phyloP scores from a whole-genome alignment of 2,113 vertebrate species.

The Coptodon rendalli region DNA sequence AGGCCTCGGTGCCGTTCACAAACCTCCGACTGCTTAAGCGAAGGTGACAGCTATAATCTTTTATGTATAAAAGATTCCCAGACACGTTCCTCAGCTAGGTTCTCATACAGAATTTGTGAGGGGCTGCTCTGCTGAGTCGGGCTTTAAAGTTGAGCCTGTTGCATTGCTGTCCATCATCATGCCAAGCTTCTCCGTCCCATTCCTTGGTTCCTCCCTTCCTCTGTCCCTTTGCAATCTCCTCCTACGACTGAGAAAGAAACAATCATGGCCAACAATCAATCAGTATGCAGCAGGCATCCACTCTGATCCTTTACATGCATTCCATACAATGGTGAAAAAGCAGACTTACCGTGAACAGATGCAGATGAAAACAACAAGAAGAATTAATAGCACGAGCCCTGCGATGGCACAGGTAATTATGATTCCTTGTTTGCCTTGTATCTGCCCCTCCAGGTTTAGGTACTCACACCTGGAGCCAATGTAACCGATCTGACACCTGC shows the following conservation, averaged over 20 bases:
- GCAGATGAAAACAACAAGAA: conserved; percentile 74
- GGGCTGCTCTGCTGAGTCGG: conserved; percentile 1
- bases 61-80: background rate
- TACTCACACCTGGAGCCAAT: conserved; percentile 78
- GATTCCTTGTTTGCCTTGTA: conserved; percentile 62
- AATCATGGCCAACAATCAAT: background rate
- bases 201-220: conserved; percentile 28
- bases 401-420: conserved; percentile 71
- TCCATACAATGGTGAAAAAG: background rate
- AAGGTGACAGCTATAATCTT: conserved; percentile 24
- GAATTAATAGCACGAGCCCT: conserved; percentile 71
- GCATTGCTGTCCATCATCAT: conserved; percentile 52
- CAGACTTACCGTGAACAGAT: conserved; percentile 78
- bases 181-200: conserved; percentile 49
- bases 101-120: conserved; percentile 35
- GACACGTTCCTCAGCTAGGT: background rate
- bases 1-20: background rate
- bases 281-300: background rate
- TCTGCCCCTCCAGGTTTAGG: conserved; percentile 63
- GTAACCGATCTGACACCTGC: conserved; percentile 77
- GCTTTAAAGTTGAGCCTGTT: background rate
- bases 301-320: background rate
- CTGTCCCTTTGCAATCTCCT: conserved; percentile 9
- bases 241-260: conserved; percentile 31
- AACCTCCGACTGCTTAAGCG: background rate